Conservation (phyloP, 2,113 vertebrate species). For the Lethenteron reissneri region DNA sequence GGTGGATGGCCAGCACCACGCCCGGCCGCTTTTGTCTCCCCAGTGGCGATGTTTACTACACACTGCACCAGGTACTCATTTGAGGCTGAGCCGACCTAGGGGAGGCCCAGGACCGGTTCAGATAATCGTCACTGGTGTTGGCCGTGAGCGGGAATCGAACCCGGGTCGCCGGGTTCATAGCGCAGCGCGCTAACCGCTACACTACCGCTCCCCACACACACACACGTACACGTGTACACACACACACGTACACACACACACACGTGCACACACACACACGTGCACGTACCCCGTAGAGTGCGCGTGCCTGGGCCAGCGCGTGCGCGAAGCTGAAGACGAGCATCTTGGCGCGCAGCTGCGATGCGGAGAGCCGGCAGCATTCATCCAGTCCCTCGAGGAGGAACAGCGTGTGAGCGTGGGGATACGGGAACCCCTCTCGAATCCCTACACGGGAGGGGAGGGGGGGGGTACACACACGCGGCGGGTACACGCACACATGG, state of each 20-base stretch:
- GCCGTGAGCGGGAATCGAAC: no score
- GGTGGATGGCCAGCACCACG: no score
- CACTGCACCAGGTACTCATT: no score
- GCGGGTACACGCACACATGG: no score
- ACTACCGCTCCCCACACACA: neutral
- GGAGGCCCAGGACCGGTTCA: no score
- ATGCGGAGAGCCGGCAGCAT: conserved; percentile 21
- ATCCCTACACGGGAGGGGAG: conserved; percentile 33
- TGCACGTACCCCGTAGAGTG: conserved; percentile 34
- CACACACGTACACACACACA: neutral
- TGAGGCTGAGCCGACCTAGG: no score
- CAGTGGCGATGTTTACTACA: no score
- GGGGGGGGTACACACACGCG: neutral
- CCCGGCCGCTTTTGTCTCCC: no score
- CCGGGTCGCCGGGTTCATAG: no score
- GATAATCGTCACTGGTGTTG: no score
- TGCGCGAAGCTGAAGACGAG: conserved; percentile 56
- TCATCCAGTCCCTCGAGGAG: conserved; percentile 23
- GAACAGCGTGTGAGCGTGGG: conserved; percentile 53
- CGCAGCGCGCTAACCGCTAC: no score
- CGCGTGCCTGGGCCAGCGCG: conserved; percentile 36
- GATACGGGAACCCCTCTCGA: conserved; percentile 28
- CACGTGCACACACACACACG: neutral
- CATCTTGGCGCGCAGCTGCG: conserved; percentile 51
- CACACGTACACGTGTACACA: neutral